A percentile compares a stretch with the other conserved stretches of the same genome.
Evolutionary conservation across 2,888 invertebrate genomes (phyloP).

Genomic region (Protonemura montana): DNA sequence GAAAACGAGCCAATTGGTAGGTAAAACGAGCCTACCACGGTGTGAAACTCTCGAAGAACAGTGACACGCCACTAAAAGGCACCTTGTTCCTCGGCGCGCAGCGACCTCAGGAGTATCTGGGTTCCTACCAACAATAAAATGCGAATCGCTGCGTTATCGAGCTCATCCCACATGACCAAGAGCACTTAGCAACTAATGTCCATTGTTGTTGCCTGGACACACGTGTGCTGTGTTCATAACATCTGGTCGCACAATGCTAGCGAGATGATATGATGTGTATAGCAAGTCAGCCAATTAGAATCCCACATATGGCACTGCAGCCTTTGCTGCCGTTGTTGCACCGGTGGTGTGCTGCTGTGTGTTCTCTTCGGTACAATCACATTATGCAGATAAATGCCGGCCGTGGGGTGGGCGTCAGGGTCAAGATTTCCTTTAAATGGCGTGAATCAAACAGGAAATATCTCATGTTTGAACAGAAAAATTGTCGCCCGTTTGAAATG

Average conservation of each 20-base stretch:
- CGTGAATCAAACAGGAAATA: conserved; percentile 12
- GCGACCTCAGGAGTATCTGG: background rate
- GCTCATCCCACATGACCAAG: background rate
- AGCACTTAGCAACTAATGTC: background rate
- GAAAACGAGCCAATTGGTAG: background rate
- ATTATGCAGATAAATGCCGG: background rate
- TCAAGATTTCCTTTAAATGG: background rate
- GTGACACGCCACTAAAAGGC: background rate
- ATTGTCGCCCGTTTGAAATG: background rate
- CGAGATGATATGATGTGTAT: background rate
- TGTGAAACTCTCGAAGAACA: no score
- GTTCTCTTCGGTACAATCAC: background rate
- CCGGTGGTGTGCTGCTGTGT: background rate
- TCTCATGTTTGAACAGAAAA: background rate
- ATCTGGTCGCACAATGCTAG: background rate
- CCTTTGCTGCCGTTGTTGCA: background rate
- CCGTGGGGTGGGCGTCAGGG: background rate
- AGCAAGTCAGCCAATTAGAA: background rate
- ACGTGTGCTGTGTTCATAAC: background rate
- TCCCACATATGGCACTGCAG: background rate
- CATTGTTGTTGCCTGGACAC: background rate
- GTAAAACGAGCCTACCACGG: no score
- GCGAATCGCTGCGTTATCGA: background rate
- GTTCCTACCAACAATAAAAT: background rate
- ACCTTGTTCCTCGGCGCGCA: background rate